A percentile compares a stretch with the other conserved stretches of the same genome.
Evolutionary conservation across 2,113 vertebrate genomes (phyloP).

Genomic region (Gulo gulo): DNA sequence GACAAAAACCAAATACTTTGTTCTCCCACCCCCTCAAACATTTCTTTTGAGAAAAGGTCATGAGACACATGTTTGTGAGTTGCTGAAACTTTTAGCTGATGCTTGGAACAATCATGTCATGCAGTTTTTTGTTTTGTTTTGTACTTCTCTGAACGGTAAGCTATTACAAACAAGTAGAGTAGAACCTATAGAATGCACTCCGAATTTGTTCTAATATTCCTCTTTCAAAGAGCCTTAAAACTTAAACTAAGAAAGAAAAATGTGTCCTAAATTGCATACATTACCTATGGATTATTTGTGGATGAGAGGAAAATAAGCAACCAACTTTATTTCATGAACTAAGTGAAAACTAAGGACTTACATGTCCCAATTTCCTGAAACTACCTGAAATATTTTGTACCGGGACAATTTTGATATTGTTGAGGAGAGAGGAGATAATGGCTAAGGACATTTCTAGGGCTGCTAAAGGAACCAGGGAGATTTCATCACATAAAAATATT

Average conservation of each 20-base stretch:
- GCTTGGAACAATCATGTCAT: not conserved
- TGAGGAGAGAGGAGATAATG: not conserved
- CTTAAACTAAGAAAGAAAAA: not conserved
- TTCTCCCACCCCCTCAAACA: not conserved
- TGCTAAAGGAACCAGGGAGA: not conserved
- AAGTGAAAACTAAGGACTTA: not conserved
- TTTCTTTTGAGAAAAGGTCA: not conserved
- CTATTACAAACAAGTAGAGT: not conserved
- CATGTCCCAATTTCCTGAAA: not conserved
- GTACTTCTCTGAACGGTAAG: not conserved
- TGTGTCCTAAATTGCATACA: not conserved
- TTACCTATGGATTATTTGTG: not conserved
- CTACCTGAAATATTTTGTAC: not conserved
- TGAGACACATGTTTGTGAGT: not conserved
- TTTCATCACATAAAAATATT: not conserved
- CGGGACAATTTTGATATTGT: not conserved
- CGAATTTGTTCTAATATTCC: not conserved
- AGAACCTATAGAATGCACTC: not conserved
- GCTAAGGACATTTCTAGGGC: not conserved
- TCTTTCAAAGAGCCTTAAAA: not conserved
- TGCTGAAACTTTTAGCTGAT: not conserved
- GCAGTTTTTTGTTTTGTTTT: not conserved
- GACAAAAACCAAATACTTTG: constrained; percentile 3
- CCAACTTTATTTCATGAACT: not conserved
- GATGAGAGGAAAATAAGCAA: constrained; percentile 7